These are phyloP conservation scores for Lypha dubia DNA, from an alignment of 2,888 invertebrate species.

Conservation along the genomic window DNA sequence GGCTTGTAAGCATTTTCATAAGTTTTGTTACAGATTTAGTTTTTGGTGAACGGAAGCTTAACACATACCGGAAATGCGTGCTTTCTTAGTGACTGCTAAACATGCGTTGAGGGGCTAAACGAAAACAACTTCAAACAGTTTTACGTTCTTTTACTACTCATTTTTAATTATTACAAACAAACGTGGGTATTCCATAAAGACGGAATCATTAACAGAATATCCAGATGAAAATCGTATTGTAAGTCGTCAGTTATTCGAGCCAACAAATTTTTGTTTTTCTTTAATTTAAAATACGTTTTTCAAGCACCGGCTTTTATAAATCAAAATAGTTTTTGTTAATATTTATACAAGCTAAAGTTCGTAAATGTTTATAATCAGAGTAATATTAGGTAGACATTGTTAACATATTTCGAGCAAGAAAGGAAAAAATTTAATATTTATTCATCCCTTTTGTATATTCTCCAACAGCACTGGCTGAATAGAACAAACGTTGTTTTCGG, in stretches of 20 bases:
- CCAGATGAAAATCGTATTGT: background rate
- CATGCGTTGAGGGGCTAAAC: conserved; percentile 22
- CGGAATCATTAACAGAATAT: conserved; percentile 49
- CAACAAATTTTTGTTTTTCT: too few relatives aligned
- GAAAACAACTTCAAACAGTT: background rate
- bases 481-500: too few relatives aligned
- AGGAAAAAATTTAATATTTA: too few relatives aligned
- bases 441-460: too few relatives aligned
- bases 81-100: conserved; percentile 71
- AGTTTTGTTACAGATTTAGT: conserved; percentile 46
- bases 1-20: conserved; percentile 77
- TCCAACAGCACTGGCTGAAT: too few relatives aligned
- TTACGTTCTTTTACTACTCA: background rate
- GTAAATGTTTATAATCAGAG: too few relatives aligned
- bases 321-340: background rate
- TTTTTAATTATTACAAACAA: conserved; percentile 18
- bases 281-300: background rate
- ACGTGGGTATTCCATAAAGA: background rate
- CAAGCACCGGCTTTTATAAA: background rate
- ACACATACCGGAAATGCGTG: conserved; percentile 81
- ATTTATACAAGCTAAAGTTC: too few relatives aligned
- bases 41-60: conserved; percentile 73
- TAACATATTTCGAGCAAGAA: too few relatives aligned
- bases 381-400: too few relatives aligned
- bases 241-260: background rate